Evolutionary conservation across 30 jellyfish, hydroid and myxozoan species (phyloP).

Genomic region (Catostylus mosaicus): DNA sequence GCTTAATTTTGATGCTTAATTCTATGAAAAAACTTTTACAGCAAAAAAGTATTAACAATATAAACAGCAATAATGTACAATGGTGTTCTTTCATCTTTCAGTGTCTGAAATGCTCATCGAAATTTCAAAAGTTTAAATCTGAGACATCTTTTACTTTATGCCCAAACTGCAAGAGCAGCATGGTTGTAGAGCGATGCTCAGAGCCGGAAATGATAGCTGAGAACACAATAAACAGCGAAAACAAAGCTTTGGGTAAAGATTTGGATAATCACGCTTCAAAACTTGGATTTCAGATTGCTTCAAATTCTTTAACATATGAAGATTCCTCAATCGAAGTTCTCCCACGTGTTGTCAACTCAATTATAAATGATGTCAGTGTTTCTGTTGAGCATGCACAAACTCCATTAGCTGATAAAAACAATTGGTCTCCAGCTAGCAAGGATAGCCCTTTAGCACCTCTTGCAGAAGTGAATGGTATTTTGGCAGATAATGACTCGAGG

Average conservation of each 20-base stretch:
- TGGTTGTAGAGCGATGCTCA: slow-evolving; percentile 65
- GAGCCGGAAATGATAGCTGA: background rate
- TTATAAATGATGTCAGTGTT: background rate
- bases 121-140: slow-evolving; percentile 28
- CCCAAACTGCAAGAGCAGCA: slow-evolving; percentile 67
- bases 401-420: background rate
- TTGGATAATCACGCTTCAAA: background rate
- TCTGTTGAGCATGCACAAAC: background rate
- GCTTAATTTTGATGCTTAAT: background rate
- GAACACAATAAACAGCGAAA: background rate
- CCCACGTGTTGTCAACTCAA: slow-evolving; percentile 13
- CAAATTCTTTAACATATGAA: background rate
- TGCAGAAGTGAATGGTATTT: too few relatives aligned
- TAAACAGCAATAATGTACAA: too few relatives aligned
- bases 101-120: slow-evolving; percentile 87
- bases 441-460: too few relatives aligned
- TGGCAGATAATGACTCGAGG: too few relatives aligned
- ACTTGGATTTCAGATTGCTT: background rate
- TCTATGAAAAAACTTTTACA: too few relatives aligned
- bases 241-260: background rate
- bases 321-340: slow-evolving; percentile 35
- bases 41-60: too few relatives aligned
- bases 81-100: background rate
- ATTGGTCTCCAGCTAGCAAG: too few relatives aligned
- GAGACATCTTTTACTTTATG: slow-evolving; percentile 48